Base-by-base conservation (phyloP, 2,797 vertebrate genomes). In the Columba guinea region DNA sequence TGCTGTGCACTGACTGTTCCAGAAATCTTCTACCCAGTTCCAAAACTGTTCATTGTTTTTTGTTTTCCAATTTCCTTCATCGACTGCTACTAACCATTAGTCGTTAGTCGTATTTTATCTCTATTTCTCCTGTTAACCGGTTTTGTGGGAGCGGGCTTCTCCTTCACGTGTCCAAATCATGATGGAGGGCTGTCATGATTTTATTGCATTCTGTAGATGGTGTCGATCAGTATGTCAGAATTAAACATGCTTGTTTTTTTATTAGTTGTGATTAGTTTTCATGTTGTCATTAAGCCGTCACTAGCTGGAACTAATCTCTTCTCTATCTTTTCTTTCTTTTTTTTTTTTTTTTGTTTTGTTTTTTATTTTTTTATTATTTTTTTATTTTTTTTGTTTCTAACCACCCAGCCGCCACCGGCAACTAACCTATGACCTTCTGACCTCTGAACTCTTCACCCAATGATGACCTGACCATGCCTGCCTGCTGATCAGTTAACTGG, bases 401-500 rank as follows among this genome's bases (percentile, higher is more conserved):
- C 99, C 99, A 99, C 99, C 99, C 99, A 99, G 99, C 99, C 99
- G 99, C 99, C 99, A 99, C 99, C 99, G 99, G 99, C 99, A 99
- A 99, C 99, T 99, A 99, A 99, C 99, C 99, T 99, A 99, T 99
- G 99, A 99, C 99, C 99, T 99, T 99, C 99, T 99, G 99, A 99
- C 99, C 99, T 99, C 99, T 99, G 99, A 99, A 99, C 99, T 99
- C 99, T 99, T 99, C 99, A 99, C 99, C 99, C 99, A 99, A 99
- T 99, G 99, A 99, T 99, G 99, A 99, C 99, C 99, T 99, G 98
- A 99, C 99, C 99, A 99, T 99, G 99, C 99, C 99, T 99, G 98
- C 99, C 99, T 98, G 98, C 99, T 99, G 99, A 99, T 98, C 99
- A 98, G 99, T 99, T 99, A 99, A 99, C 99, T 99, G 99, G 99